Conservation (phyloP, 2,888 invertebrate species). For the Lycocerus yunnanus region DNA sequence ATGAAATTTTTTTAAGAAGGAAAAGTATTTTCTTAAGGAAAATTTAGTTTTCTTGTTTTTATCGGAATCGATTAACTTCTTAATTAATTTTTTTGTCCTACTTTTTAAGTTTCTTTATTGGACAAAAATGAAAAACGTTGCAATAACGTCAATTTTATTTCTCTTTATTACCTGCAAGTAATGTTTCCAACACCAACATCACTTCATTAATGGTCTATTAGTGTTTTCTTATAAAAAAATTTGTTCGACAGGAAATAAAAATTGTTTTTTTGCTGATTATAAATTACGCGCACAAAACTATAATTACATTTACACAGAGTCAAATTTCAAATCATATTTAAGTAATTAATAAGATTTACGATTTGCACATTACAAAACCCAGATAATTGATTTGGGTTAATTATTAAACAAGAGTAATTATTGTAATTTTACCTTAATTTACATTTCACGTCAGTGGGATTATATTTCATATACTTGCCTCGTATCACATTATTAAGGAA, state of each 20-base stretch:
- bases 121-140: not conserved
- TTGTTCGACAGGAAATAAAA: not conserved
- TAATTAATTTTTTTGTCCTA: not conserved
- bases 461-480: not conserved
- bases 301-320: too few species aligned
- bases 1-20: not conserved
- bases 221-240: not conserved
- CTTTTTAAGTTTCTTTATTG: not conserved
- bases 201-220: not conserved
- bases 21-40: not conserved
- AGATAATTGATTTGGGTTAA: not conserved
- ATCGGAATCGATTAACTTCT: not conserved
- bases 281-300: too few species aligned
- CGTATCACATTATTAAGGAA: not conserved
- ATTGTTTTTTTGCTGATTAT: not conserved
- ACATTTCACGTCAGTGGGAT: not conserved
- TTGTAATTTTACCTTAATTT: not conserved
- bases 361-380: not conserved
- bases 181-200: not conserved
- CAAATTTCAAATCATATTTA: not conserved
- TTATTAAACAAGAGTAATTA: not conserved
- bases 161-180: not conserved
- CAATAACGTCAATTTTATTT: not conserved
- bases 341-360: not conserved
- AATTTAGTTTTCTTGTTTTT: not conserved